Evolutionary conservation across 2,888 invertebrate species (phyloP).

Genomic region (Oscheius sp.): DNA sequence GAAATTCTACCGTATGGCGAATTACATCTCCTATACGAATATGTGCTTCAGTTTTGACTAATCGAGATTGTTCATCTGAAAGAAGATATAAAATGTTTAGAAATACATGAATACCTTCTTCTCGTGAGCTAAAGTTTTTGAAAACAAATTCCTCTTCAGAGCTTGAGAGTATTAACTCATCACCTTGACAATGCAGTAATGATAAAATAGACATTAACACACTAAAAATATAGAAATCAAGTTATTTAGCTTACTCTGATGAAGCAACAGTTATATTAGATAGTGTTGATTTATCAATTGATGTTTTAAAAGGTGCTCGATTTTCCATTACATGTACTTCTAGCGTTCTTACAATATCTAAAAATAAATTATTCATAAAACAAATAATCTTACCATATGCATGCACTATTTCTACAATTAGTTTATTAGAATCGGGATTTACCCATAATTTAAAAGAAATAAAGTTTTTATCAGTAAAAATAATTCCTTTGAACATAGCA

Average conservation of each 20-base stretch:
- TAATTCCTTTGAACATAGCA: slow-evolving; percentile 27
- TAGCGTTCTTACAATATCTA: slow-evolving; percentile 39
- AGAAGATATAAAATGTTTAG: too few species aligned
- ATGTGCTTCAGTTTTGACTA: slow-evolving; percentile 26
- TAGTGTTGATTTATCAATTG: slow-evolving; percentile 9
- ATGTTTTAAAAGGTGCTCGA: slow-evolving; percentile 18
- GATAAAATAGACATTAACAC: slow-evolving; percentile 6
- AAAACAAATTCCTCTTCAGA: slow-evolving; percentile 18
- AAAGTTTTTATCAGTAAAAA: slow-evolving; percentile 21
- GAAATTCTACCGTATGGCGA: neutral
- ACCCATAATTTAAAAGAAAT: slow-evolving; percentile 19
- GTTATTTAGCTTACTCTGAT: slow-evolving; percentile 5
- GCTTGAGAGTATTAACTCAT: slow-evolving; percentile 15
- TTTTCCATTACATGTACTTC: slow-evolving; percentile 39
- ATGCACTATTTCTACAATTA: slow-evolving; percentile 6
- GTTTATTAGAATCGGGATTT: slow-evolving; percentile 18
- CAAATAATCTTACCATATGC: slow-evolving; percentile 2
- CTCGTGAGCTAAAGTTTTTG: slow-evolving; percentile 17
- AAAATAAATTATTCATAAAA: neutral
- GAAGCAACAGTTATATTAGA: slow-evolving; percentile 13
- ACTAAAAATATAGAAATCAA: neutral
- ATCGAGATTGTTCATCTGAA: neutral
- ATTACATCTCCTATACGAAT: neutral
- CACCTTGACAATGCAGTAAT: slow-evolving; percentile 6
- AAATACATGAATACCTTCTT: too few species aligned